Percentiles rank a stretch among this genome's conserved stretches.
phyloP scores from a whole-genome alignment of 2,113 vertebrate genomes.

The Phodopus roborovskii region DNA sequence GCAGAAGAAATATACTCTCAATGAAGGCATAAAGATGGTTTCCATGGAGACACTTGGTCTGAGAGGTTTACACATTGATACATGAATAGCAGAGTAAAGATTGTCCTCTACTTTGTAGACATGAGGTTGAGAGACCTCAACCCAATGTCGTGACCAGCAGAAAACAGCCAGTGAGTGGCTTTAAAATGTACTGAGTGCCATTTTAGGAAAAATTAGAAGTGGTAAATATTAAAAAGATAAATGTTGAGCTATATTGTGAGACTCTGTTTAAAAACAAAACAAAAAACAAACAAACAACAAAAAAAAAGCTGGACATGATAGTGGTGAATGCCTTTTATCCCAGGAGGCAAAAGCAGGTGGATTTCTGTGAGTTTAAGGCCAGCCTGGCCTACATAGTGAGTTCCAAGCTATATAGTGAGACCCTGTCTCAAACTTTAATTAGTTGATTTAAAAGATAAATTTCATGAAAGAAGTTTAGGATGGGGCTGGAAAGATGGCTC shows the following conservation, averaged over 20 bases:
- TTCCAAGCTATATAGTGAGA: neutral
- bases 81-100: neutral
- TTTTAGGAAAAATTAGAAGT: neutral
- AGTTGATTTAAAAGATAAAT: neutral
- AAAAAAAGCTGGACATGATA: neutral
- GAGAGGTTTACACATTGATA: slow-evolving; percentile 40
- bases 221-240: neutral
- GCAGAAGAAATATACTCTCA: slow-evolving; percentile 52
- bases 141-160: too few relatives aligned
- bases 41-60: slow-evolving; percentile 45
- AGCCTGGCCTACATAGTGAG: neutral
- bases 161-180: neutral
- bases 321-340: neutral
- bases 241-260: neutral
- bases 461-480: neutral
- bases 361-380: neutral
- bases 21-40: slow-evolving; percentile 43
- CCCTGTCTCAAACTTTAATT: neutral
- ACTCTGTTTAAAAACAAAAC: neutral
- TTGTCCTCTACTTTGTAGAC: neutral
- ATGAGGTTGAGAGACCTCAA: neutral
- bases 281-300: neutral
- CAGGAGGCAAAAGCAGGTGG: neutral
- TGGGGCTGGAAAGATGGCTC: neutral
- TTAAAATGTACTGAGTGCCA: neutral